A percentile compares a stretch with the other conserved stretches of the same genome.
Evolutionary conservation across 2,113 vertebrate species (phyloP).

Genomic region (Psittacus erithacus): DNA sequence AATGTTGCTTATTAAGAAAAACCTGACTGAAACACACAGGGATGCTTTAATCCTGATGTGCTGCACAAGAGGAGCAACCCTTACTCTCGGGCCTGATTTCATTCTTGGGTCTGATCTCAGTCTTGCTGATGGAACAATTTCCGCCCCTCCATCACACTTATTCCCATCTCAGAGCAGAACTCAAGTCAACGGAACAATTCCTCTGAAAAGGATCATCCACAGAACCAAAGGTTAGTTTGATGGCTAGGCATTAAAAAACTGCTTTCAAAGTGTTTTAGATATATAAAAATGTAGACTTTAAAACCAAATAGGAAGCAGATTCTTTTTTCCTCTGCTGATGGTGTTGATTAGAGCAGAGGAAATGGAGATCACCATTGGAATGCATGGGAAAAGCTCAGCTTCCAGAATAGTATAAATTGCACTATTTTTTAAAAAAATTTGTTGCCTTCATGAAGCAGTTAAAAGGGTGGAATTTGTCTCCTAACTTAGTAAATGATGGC

Average conservation of each 20-base stretch:
- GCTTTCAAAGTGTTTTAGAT: not conserved
- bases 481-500: not conserved
- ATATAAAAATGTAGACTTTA: constrained; percentile 6
- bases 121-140: not conserved
- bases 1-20: not conserved
- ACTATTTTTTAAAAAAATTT: not conserved
- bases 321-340: constrained; percentile 21
- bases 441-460: not conserved
- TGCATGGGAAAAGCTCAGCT: constrained; percentile 53
- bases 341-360: constrained; percentile 62
- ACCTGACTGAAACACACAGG: not conserved
- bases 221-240: not conserved
- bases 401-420: not conserved
- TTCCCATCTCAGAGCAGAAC: not conserved
- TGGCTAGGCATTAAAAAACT: not conserved
- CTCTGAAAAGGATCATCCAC: not conserved
- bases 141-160: not conserved
- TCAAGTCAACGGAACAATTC: not conserved
- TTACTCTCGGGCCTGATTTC: not conserved
- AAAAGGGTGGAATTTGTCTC: not conserved
- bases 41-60: not conserved
- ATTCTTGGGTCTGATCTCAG: not conserved
- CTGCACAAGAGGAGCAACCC: not conserved
- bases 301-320: constrained; percentile 48
- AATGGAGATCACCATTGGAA: constrained; percentile 56